Conservation (phyloP, 2,797 vertebrate species). For the Gallinago solitaria region DNA sequence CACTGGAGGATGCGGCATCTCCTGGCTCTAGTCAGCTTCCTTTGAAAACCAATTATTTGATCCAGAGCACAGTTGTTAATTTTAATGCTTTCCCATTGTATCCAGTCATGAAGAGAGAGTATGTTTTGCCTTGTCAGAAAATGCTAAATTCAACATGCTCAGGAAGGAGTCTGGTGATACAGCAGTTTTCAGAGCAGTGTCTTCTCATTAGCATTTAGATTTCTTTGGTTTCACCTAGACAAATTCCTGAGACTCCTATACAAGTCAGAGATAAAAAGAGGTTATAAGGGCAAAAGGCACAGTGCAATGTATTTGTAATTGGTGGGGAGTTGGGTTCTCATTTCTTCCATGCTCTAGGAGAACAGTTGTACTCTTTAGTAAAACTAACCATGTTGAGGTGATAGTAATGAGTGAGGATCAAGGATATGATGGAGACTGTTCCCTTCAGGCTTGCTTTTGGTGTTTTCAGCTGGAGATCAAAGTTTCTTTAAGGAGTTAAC, state of each 20-base stretch:
- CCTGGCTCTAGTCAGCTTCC: not conserved
- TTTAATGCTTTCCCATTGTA: not conserved
- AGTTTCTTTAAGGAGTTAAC: not conserved
- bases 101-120: not conserved
- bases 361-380: not conserved
- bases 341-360: not conserved
- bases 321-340: accelerated
- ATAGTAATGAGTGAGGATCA: not conserved
- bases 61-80: not conserved
- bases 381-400: not conserved
- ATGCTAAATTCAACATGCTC: not conserved
- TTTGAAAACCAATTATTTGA: not conserved
- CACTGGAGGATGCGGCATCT: not conserved
- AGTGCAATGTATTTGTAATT: not conserved
- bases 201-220: not conserved
- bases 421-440: not conserved
- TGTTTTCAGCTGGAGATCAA: not conserved
- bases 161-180: not conserved
- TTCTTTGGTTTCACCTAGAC: not conserved
- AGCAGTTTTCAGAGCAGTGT: not conserved
- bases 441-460: not conserved
- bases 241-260: not conserved
- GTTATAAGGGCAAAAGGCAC: not conserved
- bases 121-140: not conserved
- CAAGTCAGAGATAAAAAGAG: not conserved